A percentile compares a stretch with the other conserved stretches of the same genome.
Evolutionary conservation across 2,113 vertebrate species (phyloP).

Genomic region (Geococcyx californianus): DNA sequence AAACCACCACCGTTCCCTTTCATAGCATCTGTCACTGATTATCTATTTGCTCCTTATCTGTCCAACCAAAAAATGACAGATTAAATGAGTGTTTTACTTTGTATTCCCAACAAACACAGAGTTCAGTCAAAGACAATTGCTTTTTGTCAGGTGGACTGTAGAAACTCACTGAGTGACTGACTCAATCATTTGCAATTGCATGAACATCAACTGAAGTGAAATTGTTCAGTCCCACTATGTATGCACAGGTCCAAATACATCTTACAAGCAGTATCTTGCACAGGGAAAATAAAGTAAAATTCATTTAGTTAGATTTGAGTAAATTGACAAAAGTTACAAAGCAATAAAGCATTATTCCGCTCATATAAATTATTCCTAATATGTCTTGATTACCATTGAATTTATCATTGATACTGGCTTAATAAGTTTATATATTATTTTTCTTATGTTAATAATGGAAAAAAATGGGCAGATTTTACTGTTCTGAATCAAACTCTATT

Average conservation of each 20-base stretch:
- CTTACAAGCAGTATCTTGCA: neutral
- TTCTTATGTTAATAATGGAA: neutral
- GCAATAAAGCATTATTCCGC: neutral
- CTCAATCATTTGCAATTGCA: neutral
- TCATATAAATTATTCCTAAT: neutral
- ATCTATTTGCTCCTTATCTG: neutral
- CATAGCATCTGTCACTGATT: neutral
- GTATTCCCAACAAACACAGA: neutral
- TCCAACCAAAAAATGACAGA: neutral
- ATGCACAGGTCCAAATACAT: neutral
- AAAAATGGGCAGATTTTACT: neutral
- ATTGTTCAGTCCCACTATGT: neutral
- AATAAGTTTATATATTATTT: neutral
- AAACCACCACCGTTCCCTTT: neutral
- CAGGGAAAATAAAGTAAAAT: neutral
- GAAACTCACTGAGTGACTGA: neutral
- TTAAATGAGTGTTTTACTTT: neutral
- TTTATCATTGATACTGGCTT: neutral
- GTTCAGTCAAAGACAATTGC: neutral
- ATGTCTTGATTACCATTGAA: neutral
- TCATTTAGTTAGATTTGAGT: neutral
- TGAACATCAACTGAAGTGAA: neutral
- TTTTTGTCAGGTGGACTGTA: neutral
- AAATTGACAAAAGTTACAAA: neutral
- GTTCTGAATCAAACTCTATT: neutral